These are phyloP conservation scores for Uromys caudimaculatus DNA, from an alignment of 2,797 vertebrate genomes.

Conservation along the genomic window DNA sequence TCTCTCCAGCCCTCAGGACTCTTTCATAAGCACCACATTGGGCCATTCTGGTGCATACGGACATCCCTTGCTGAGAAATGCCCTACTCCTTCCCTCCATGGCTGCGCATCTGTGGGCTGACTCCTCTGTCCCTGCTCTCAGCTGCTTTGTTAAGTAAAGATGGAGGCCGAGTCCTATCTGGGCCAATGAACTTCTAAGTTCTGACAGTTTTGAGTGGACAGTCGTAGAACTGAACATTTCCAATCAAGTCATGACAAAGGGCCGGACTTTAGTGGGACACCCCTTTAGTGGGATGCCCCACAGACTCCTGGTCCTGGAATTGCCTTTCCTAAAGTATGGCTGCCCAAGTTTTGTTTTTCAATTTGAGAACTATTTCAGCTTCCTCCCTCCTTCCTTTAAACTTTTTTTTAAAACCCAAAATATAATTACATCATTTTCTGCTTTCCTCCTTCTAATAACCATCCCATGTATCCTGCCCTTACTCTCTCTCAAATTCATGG, in stretches of 20 bases:
- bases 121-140: neutral
- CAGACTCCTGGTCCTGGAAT: neutral
- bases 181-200: neutral
- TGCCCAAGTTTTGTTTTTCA: neutral
- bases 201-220: neutral
- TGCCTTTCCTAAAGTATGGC: neutral
- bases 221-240: neutral
- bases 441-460: neutral
- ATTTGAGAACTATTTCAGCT: neutral
- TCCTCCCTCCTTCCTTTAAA: neutral
- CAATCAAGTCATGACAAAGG: neutral
- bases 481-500: neutral
- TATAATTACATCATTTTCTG: neutral
- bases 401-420: neutral
- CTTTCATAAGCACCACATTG: neutral
- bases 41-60: neutral
- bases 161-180: neutral
- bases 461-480: neutral
- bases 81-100: neutral
- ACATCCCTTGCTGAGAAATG: neutral
- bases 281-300: neutral
- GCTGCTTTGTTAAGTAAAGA: neutral
- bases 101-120: neutral
- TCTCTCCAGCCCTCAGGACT: no score
- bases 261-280: neutral